Percentiles rank a stretch among this genome's conserved stretches.
Evolutionary conservation across 2,888 invertebrate genomes (phyloP).

Genomic region (Nomada goodeniana): DNA sequence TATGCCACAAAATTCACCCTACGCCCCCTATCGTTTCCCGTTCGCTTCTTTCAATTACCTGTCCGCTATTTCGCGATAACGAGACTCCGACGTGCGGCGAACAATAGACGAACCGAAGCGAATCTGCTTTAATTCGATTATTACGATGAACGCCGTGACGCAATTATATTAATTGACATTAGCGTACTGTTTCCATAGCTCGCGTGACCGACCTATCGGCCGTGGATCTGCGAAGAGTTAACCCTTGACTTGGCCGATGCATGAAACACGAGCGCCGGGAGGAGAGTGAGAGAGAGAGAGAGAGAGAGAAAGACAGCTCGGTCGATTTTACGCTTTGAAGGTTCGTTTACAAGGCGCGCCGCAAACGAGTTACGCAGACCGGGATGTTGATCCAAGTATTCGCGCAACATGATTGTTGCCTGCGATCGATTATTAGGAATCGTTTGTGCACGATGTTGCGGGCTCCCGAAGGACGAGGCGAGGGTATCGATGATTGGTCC

Average conservation of each 20-base stretch:
- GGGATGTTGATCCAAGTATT: slow-evolving; percentile 34
- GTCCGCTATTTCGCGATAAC: neutral
- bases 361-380: slow-evolving; percentile 44
- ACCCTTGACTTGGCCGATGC: slow-evolving; percentile 47
- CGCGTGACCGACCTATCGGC: slow-evolving; percentile 53
- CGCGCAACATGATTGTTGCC: slow-evolving; percentile 64
- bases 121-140: slow-evolving; percentile 31
- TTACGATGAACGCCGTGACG: slow-evolving; percentile 26
- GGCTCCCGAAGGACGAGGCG: neutral
- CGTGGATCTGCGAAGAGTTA: slow-evolving; percentile 51
- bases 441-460: slow-evolving; percentile 47
- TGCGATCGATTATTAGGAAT: slow-evolving; percentile 76
- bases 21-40: neutral
- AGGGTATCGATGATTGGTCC: neutral
- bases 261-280: slow-evolving; percentile 48
- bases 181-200: slow-evolving; percentile 34
- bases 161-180: slow-evolving; percentile 62
- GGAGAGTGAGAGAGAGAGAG: slow-evolving; percentile 41
- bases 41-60: too few species aligned
- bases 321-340: slow-evolving; percentile 29
- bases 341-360: slow-evolving; percentile 45
- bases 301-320: slow-evolving; percentile 36
- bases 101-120: slow-evolving; percentile 10
- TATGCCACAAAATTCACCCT: neutral
- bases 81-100: slow-evolving; percentile 7